phyloP scores from a whole-genome alignment of 2,113 vertebrate species.

The Puma concolor region DNA sequence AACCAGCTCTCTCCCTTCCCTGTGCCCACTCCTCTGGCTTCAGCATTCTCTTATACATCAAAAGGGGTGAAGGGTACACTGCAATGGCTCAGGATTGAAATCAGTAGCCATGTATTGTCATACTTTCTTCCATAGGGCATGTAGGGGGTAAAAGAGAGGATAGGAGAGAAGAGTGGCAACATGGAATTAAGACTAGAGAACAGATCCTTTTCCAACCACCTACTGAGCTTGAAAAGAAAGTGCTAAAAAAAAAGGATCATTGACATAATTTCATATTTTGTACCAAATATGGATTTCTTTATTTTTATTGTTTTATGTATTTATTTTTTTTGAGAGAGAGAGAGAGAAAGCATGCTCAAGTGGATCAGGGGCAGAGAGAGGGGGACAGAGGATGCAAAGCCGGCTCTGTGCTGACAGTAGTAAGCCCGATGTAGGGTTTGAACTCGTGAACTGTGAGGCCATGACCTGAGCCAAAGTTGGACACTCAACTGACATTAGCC shows the following conservation, averaged over 20 bases:
- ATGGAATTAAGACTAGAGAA: background rate
- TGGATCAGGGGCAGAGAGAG: too few species aligned
- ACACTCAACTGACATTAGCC: too few species aligned
- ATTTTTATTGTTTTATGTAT: too few species aligned
- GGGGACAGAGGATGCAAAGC: too few species aligned
- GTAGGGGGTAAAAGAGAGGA: background rate
- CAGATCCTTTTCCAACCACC: background rate
- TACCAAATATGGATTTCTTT: background rate
- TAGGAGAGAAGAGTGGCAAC: background rate
- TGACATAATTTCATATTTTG: background rate
- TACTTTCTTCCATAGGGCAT: constrained; percentile 91
- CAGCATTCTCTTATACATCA: constrained; percentile 83
- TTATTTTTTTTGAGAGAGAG: too few species aligned
- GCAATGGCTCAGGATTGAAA: constrained; percentile 86
- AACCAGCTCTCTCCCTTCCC: background rate
- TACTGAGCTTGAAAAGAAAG: background rate
- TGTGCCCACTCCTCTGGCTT: background rate
- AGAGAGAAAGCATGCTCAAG: too few species aligned
- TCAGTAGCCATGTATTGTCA: constrained; percentile 89
- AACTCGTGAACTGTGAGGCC: too few species aligned
- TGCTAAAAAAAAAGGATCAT: background rate
- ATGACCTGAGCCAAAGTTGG: too few species aligned
- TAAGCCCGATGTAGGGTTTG: too few species aligned
- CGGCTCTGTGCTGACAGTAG: too few species aligned
- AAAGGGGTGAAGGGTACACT: constrained; percentile 85